Base-by-base conservation (phyloP, 2,888 invertebrate genomes). In the Acrobasis consociella region DNA sequence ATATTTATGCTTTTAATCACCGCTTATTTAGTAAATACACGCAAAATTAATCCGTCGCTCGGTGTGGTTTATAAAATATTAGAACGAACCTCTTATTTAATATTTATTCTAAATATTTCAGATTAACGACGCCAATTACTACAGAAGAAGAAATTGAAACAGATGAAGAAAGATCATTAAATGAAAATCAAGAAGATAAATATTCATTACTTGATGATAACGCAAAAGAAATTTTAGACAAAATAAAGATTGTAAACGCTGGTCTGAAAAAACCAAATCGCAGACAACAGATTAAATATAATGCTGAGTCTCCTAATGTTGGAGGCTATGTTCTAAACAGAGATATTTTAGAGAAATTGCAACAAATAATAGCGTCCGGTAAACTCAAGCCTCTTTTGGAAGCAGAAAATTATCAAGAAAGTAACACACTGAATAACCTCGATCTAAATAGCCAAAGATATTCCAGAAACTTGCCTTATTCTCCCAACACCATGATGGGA, bases 161-260 rank as follows among this genome's bases (percentile, higher is more conserved):
- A 59, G 60, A 65, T 53, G 67, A 72, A 62, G 52, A 60, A 1
- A 71, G 62, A 10, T 16, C n/a, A 7, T 42, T 46, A 22, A 65
- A 72, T 9, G 76, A 74, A 66, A 72, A 78, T 61, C 80, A 84
- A 61, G 72, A 78, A 61, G 79, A 84, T 61, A 77, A 78, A 67
- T 77, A 81, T 69, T 70, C 76, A 67, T 74, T 75, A 17, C 66
- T 69, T 50, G 72, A 80, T 58, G 65, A 73, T 2, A 75, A 70
- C 42, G 82, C 85, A 7, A 78, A 73, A 76, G 90, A 93, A 42
- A 94, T 94, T 62, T 75, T 94, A 38, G 88, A 93, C 49, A 94
- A 94, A 82, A 94, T 94, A 65, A 90, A 88, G 72, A 83, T 86
- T 64, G 86, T 94, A 5, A 94, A 94, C 71, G 85, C 89, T 55